Percentiles rank a stretch among this genome's conserved stretches.
Evolutionary conservation across 2,888 invertebrate species (phyloP).

Genomic region (Phragmatobia fuliginosa): DNA sequence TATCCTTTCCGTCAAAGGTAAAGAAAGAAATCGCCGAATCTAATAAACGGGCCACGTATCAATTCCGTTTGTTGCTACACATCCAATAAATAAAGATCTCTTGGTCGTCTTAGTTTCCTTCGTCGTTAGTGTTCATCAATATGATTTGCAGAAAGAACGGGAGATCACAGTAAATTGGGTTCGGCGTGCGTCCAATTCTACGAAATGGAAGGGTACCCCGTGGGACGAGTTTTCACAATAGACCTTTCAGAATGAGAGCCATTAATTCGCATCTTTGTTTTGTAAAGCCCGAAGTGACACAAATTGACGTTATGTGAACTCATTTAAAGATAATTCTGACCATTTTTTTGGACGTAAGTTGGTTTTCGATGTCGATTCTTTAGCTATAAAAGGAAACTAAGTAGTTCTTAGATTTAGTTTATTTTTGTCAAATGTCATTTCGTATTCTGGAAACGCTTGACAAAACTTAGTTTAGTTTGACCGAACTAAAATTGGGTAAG

Average conservation of each 20-base stretch:
- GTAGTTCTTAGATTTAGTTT: neutral
- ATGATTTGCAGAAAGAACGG: constrained; percentile 63
- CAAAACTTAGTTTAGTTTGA: neutral
- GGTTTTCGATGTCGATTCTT: constrained; percentile 44
- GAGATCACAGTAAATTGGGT: constrained; percentile 71
- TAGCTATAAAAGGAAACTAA: constrained; percentile 23
- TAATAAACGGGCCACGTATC: constrained; percentile 82
- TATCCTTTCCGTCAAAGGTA: constrained; percentile 80
- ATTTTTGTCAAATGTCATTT: neutral
- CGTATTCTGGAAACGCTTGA: neutral
- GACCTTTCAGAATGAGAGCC: constrained; percentile 82
- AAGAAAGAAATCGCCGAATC: constrained; percentile 83
- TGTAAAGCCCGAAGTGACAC: constrained; percentile 82
- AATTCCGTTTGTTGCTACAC: constrained; percentile 79
- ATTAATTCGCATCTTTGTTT: constrained; percentile 86
- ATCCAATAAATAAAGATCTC: constrained; percentile 71
- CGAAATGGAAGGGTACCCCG: constrained; percentile 83
- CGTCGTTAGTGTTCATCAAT: constrained; percentile 67
- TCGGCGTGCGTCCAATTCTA: constrained; percentile 80
- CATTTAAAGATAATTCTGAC: constrained; percentile 77
- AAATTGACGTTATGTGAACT: constrained; percentile 78
- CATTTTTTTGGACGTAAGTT: constrained; percentile 58
- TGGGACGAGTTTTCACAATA: constrained; percentile 81
- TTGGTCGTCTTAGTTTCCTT: constrained; percentile 57
- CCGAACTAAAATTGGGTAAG: neutral